These are phyloP conservation scores for Anolis carolinensis DNA, from an alignment of 2,113 vertebrate genomes.

Conservation along the genomic window DNA sequence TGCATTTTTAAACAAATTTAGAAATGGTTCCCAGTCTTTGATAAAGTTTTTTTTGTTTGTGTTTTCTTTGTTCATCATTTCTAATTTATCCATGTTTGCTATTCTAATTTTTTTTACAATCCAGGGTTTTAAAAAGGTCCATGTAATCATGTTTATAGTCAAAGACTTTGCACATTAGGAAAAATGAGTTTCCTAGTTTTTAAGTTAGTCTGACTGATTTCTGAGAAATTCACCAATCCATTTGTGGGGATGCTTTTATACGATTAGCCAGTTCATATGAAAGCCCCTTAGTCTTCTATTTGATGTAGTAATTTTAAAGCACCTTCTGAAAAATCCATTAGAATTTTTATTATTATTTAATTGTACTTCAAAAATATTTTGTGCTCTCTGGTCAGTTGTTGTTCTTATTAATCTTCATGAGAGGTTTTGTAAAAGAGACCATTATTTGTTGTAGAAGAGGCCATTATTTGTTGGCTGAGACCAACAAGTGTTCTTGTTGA, in stretches of 20 bases:
- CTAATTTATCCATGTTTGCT: too few relatives aligned
- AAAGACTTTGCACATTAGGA: too few relatives aligned
- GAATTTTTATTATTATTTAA: neutral
- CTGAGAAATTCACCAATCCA: neutral
- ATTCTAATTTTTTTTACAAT: too few relatives aligned
- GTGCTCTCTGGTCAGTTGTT: neutral
- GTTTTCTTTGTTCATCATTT: too few relatives aligned
- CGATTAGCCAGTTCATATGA: neutral
- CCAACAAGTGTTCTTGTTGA: neutral
- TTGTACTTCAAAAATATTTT: neutral
- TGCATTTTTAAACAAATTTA: too few relatives aligned
- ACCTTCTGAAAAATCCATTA: neutral
- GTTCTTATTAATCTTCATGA: neutral
- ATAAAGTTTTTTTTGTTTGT: too few relatives aligned
- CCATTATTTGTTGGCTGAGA: accelerated
- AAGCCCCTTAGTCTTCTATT: neutral
- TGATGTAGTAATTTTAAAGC: neutral
- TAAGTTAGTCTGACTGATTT: too few relatives aligned
- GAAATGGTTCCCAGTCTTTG: too few relatives aligned
- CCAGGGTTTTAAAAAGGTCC: too few relatives aligned
- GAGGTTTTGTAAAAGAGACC: neutral
- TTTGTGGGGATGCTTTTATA: neutral
- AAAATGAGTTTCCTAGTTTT: too few relatives aligned
- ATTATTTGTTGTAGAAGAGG: neutral
- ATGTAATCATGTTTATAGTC: too few relatives aligned